phyloP scores from a whole-genome alignment of 2,888 invertebrate species.

The Callyntrura guangdongensis region DNA sequence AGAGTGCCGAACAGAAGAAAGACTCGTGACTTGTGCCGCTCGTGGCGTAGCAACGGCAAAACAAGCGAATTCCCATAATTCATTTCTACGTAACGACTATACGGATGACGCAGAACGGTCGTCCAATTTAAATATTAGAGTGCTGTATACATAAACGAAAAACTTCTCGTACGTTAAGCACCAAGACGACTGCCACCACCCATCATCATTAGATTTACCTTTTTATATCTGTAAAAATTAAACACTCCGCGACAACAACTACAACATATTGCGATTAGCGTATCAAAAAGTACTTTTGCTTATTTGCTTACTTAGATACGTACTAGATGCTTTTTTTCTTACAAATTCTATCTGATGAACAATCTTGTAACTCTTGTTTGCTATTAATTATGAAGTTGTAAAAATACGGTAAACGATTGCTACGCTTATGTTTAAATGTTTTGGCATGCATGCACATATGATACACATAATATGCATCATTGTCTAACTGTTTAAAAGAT shows the following conservation, averaged over 20 bases:
- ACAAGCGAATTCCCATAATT: constrained; percentile 54
- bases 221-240: constrained; percentile 5
- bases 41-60: constrained; percentile 26
- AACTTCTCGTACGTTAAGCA: constrained; percentile 28
- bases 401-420: neutral
- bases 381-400: neutral
- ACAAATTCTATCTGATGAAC: no score
- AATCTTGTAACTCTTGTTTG: no score
- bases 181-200: constrained; percentile 56
- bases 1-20: neutral
- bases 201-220: constrained; percentile 37
- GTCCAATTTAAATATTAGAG: no score
- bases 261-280: no score
- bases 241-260: neutral
- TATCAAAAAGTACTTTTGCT: no score
- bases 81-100: constrained; percentile 49
- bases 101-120: neutral
- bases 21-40: neutral
- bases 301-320: no score
- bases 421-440: neutral
- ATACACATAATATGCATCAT: no score
- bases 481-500: neutral
- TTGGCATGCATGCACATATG: no score
- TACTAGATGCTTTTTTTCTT: no score
- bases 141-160: no score